Evolutionary conservation across 1,140 invertebrate species (phyloP), one percentile per base, ranked within the genome.

Genomic region (Drosophila parabipectinata): DNA sequence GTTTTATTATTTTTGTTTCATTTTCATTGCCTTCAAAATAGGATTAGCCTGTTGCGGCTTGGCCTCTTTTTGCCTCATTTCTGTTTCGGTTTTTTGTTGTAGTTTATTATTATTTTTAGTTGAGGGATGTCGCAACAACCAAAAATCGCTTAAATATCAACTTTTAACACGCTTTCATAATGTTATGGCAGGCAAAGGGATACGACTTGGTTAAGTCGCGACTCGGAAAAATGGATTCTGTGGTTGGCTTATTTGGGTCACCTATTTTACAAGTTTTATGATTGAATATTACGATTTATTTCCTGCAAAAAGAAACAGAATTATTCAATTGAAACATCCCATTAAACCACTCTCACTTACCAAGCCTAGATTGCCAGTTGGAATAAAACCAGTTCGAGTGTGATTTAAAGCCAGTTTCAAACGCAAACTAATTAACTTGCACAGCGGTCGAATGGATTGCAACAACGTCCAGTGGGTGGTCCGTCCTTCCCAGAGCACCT

Each of bases 1-100:
- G 81, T 85, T 84, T 84, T 84, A 84, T 84, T 85, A 85, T 77
- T 80, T 77, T 52, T 79, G 80, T 85, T 84, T 85, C 77, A 75
- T 68, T 85, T 84, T 84, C 77, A 79, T 72, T 85, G 77, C 67
- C 62, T 62, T 45, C 55, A 57, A 83, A 83, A 83, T 83, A 83
- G 80, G 80, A 84, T 84, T 84, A 84, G 79, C 57, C 71, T 80
- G 69, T 72, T 72, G 68, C 69, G 56, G 68, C 68, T 72, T 72
- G 66, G 53, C 66, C 66, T 54, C 59, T 52, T 61, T 61, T 60
- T 59, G 47, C 57, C 39, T 57, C 51, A 48, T 39, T 50, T 69
- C 67, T 39, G 56, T 74, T 32, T 45, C 44, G 15, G 41, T 34
- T 52, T 15, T 41, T 41, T 32, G 26, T 41, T 24, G 3, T 2